Evolutionary conservation across 2,797 vertebrate species (phyloP), one percentile per base, ranked within the genome.

Genomic region (Pogonophryne albipinna): DNA sequence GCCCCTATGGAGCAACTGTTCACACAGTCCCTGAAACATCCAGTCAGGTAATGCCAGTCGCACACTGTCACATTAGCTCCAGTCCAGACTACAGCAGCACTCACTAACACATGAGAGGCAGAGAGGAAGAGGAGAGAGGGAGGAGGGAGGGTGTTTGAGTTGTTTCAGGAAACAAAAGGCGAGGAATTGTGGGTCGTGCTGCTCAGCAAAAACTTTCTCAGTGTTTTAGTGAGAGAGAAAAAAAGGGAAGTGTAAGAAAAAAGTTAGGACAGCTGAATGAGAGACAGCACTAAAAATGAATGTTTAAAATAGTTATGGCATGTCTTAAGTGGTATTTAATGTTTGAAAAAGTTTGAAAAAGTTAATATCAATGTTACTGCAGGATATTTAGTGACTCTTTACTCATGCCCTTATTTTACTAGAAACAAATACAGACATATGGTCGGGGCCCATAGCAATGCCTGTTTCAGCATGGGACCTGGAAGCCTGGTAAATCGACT

Each of bases 391-490:
- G 57, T 80, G 85, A 90, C 88, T 80, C 70, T 79, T 86, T 82
- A 83, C 84, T 91, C 76, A 68, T 89, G 92, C 72, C 86, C 91
- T 86, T 87, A 79, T 86, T 91, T 90, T 65, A 84, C 79, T 82
- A 91, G 89, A 89, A 91, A 86, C 78, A 89, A 87, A 92, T 60
- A 76, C 77, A 85, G 80, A 89, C 91, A 93, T 90, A 86, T 93
- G 87, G 90, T 41, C 6, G 14, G 67, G 82, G 76, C 68, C 61
- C 76, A 72, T 61, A 67, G 87, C 84, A 81, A 89, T 68, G 86
- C 68, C 62, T 75, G 75, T 65, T 90, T 83, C 88, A 83, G 74
- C 74, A 73, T 76, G 84, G 85, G 87, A 86, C 65, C 76, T 87
- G 83, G 87, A 83, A 71, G 78, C 83, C 51, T 81, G 78, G 57